A percentile compares a stretch with the other conserved stretches of the same genome.
phyloP scores from a whole-genome alignment of 2,797 vertebrate species.

The Falco berigora region DNA sequence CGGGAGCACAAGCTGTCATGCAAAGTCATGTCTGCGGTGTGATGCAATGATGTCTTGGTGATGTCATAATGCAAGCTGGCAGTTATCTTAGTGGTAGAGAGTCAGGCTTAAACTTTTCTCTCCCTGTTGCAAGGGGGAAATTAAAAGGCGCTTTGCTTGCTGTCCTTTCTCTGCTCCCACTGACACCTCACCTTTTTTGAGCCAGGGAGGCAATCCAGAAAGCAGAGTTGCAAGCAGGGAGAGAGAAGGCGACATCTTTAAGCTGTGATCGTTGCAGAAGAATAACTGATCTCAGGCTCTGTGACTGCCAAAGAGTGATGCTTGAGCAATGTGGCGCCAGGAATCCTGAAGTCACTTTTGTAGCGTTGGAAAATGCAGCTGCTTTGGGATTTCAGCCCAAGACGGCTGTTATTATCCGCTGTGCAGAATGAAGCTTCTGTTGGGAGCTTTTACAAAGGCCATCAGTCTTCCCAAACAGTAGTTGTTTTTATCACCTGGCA shows the following conservation, averaged over 20 bases:
- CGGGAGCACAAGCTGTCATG: rapidly evolving
- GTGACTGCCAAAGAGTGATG: neutral
- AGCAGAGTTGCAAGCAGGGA: neutral
- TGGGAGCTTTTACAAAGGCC: constrained; percentile 7
- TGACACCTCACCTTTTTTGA: neutral
- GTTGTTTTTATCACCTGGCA: constrained; percentile 42
- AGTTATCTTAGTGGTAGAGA: neutral
- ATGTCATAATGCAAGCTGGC: neutral
- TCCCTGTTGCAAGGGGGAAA: neutral
- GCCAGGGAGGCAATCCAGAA: neutral
- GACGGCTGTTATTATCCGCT: neutral
- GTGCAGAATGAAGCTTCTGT: constrained; percentile 33
- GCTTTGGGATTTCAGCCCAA: constrained; percentile 56
- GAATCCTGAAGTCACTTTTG: constrained; percentile 48
- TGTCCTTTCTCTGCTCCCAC: neutral
- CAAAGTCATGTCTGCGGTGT: neutral
- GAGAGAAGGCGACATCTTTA: constrained; percentile 9
- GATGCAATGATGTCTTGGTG: neutral
- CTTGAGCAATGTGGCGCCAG: neutral
- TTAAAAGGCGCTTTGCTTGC: neutral
- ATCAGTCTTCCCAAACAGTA: constrained; percentile 21
- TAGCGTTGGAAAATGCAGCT: constrained; percentile 59
- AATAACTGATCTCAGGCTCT: constrained; percentile 15
- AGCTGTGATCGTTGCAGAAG: constrained; percentile 1
- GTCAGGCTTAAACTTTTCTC: neutral